Evolutionary conservation across 2,888 invertebrate species (phyloP).

Genomic region (Ochropacha duplaris): DNA sequence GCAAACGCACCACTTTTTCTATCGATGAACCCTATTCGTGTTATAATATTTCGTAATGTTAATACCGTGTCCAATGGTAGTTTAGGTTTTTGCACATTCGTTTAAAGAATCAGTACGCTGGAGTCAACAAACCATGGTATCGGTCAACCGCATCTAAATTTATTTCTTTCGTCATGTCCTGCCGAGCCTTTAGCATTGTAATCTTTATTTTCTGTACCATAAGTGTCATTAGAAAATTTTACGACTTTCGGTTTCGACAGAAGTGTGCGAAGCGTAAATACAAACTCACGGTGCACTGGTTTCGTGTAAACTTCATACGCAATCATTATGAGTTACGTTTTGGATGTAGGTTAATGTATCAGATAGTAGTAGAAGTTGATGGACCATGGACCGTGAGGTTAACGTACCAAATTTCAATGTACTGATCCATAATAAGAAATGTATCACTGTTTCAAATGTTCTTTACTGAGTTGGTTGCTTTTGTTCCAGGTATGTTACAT

Average conservation of each 20-base stretch:
- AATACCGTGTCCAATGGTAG: constrained; percentile 21
- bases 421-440: constrained; percentile 25
- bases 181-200: constrained; percentile 20
- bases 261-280: constrained; percentile 59
- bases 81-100: constrained; percentile 33
- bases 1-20: neutral
- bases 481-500: constrained; percentile 57
- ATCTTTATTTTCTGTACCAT: constrained; percentile 40
- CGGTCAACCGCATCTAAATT: constrained; percentile 33
- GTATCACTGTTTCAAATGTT: constrained; percentile 22
- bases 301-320: constrained; percentile 63
- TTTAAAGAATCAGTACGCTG: constrained; percentile 15
- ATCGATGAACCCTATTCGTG: neutral
- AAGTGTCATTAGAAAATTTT: constrained; percentile 47
- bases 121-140: constrained; percentile 32
- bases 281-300: constrained; percentile 56
- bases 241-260: constrained; percentile 70
- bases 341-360: constrained; percentile 74
- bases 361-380: constrained; percentile 48
- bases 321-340: constrained; percentile 65
- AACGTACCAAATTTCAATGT: constrained; percentile 9
- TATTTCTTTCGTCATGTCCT: constrained; percentile 38
- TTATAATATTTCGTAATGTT: constrained; percentile 17
- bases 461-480: constrained; percentile 33
- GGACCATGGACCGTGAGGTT: constrained; percentile 26